Conservation (phyloP, 1,140 invertebrate genomes). For the Drosophila littoralis region DNA sequence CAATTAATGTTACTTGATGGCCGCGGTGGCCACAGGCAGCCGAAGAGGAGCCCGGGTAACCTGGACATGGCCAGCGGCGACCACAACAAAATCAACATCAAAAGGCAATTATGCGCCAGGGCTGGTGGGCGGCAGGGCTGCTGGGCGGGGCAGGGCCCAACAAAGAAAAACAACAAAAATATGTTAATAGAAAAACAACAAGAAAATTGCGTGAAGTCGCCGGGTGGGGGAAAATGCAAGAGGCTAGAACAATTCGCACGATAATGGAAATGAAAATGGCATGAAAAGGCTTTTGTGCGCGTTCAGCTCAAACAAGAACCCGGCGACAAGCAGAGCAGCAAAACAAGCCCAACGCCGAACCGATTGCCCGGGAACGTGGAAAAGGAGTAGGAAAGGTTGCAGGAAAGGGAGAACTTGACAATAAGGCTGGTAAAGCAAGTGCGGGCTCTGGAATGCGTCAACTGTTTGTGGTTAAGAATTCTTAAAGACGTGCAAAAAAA, state of each 20-base stretch:
- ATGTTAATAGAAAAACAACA: slow-evolving; percentile 60
- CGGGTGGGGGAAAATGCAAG: neutral
- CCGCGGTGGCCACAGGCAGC: slow-evolving; percentile 17
- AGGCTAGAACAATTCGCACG: slow-evolving; percentile 59
- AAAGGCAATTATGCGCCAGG: slow-evolving; percentile 69
- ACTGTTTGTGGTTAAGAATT: slow-evolving; percentile 3
- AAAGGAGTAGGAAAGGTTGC: neutral
- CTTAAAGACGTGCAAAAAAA: neutral
- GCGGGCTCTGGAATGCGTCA: slow-evolving; percentile 6
- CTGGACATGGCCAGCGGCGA: slow-evolving; percentile 43
- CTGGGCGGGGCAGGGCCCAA: slow-evolving; percentile 2
- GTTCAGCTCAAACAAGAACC: slow-evolving; percentile 11
- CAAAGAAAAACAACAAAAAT: slow-evolving; percentile 21
- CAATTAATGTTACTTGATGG: slow-evolving; percentile 76
- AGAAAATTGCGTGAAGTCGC: slow-evolving; percentile 42
- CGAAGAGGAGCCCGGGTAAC: slow-evolving; percentile 9
- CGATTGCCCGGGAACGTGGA: slow-evolving; percentile 20
- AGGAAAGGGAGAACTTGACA: neutral
- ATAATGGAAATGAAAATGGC: slow-evolving; percentile 75
- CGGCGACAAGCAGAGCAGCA: neutral
- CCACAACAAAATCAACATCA: slow-evolving; percentile 55
- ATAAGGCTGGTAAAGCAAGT: neutral
- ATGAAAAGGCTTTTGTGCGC: slow-evolving; percentile 65
- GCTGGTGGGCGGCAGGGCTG: slow-evolving; percentile 10
- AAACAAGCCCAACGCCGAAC: neutral